Evolutionary conservation across 1,140 invertebrate species (phyloP).

Genomic region (Tetraneura akinire): DNA sequence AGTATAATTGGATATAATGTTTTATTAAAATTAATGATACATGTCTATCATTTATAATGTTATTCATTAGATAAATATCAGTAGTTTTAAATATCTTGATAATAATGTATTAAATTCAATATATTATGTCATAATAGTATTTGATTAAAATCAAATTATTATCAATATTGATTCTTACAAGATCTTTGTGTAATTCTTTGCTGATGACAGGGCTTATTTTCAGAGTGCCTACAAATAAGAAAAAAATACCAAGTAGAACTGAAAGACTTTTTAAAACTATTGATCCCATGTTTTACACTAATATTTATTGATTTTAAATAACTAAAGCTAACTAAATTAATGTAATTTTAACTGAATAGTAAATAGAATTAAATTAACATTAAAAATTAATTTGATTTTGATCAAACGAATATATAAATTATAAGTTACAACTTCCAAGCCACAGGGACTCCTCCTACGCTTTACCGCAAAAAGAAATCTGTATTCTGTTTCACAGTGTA

Average conservation of each 20-base stretch:
- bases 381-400: no score
- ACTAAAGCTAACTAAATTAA: not conserved
- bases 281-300: constrained; percentile 63
- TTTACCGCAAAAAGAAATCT: constrained; percentile 20
- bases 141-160: constrained; percentile 11
- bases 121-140: constrained; percentile 7
- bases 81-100: not conserved
- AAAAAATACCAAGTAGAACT: constrained; percentile 89
- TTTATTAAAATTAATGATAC: no score
- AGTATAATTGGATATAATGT: no score
- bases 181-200: constrained; percentile 93
- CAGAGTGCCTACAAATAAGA: constrained; percentile 90
- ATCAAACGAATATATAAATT: not conserved
- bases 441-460: constrained; percentile 29
- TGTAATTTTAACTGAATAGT: not conserved
- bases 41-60: no score
- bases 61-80: no score
- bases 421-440: not conserved
- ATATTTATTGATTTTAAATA: not conserved
- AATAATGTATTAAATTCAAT: not conserved
- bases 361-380: not conserved
- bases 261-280: constrained; percentile 89
- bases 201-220: constrained; percentile 90
- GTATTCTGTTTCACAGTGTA: constrained; percentile 3
- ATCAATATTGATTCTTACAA: constrained; percentile 69